Evolutionary conservation across 1,140 invertebrate species (phyloP).

Genomic region (Calephelis virginiensis): DNA sequence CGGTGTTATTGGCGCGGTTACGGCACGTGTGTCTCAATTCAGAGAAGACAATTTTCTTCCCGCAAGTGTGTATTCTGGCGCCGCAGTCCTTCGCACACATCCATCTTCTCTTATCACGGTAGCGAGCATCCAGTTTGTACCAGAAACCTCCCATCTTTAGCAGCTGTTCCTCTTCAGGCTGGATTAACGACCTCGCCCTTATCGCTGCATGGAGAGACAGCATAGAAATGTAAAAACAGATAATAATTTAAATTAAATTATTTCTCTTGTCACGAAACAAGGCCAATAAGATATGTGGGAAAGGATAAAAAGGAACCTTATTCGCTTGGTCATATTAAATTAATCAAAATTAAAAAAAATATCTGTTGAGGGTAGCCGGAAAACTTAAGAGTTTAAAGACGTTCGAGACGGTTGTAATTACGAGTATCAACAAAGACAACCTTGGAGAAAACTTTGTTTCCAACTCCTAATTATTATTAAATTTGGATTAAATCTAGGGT

Average conservation of each 20-base stretch:
- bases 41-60: conserved; percentile 58
- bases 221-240: conserved; percentile 21
- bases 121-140: conserved; percentile 61
- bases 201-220: conserved; percentile 15
- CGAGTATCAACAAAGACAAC: no score
- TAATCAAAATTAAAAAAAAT: no score
- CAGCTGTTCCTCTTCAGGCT: conserved; percentile 39
- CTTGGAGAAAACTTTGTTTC: no score
- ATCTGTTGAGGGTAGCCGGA: no score
- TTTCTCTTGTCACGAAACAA: no score
- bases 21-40: conserved; percentile 54
- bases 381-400: no score
- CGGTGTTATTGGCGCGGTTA: conserved; percentile 43
- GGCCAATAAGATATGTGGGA: no score
- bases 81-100: conserved; percentile 58
- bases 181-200: neutral
- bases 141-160: conserved; percentile 59
- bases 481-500: no score
- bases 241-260: neutral
- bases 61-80: conserved; percentile 59
- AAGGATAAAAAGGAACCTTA: no score
- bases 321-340: no score
- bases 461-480: no score
- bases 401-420: no score
- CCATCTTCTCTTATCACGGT: conserved; percentile 56